A percentile compares a stretch with the other conserved stretches of the same genome.
phyloP scores from a whole-genome alignment of 2,888 invertebrate genomes.

The Morinoia aosen region DNA sequence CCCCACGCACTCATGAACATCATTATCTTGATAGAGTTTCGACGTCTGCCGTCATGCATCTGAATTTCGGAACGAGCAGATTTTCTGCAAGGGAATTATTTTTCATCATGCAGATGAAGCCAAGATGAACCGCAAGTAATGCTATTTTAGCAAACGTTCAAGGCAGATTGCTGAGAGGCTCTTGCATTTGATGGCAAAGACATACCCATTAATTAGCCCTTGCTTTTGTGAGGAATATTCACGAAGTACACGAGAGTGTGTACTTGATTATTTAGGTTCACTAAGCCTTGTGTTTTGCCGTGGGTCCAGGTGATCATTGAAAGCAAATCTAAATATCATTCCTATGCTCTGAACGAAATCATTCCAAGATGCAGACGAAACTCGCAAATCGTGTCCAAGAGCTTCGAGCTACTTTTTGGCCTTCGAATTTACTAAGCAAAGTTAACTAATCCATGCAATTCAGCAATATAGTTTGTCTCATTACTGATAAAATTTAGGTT shows the following conservation, averaged over 20 bases:
- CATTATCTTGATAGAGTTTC: slow-evolving; percentile 17
- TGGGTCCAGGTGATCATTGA: too few species aligned
- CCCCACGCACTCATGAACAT: not conserved
- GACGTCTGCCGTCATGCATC: not conserved
- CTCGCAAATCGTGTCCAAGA: not conserved
- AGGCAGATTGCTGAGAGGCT: not conserved
- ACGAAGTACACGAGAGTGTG: not conserved
- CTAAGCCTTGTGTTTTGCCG: not conserved
- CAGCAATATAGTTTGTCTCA: not conserved
- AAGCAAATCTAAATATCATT: too few species aligned
- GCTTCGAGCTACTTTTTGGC: not conserved
- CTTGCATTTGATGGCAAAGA: not conserved
- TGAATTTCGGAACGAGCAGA: not conserved
- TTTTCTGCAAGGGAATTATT: not conserved
- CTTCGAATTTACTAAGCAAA: not conserved
- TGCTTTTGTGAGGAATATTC: not conserved
- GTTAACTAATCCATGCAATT: not conserved
- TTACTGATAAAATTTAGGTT: not conserved
- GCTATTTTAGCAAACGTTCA: not conserved
- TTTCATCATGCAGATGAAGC: not conserved
- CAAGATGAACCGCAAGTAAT: not conserved
- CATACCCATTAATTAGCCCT: not conserved
- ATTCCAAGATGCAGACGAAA: not conserved
- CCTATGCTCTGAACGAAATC: not conserved
- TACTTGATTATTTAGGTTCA: not conserved